Percentiles rank a stretch among this genome's conserved stretches.
phyloP scores from a whole-genome alignment of 2,888 invertebrate species.

The Spodoptera littoralis region DNA sequence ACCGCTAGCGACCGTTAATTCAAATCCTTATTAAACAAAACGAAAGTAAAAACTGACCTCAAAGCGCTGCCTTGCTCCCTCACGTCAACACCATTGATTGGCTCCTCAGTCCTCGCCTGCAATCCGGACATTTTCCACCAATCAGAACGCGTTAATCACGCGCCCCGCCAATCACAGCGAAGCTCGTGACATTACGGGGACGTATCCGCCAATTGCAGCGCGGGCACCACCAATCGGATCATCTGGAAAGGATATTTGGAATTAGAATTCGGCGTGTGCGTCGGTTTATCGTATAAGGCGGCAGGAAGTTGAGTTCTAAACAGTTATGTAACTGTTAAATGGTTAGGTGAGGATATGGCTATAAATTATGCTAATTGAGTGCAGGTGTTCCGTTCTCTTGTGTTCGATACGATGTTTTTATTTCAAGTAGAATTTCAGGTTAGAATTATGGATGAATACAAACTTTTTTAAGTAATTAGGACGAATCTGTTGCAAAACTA shows the following conservation, averaged over 20 bases:
- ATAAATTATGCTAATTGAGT: conserved; percentile 54
- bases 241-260: conserved; percentile 52
- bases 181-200: conserved; percentile 58
- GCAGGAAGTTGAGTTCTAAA: conserved; percentile 55
- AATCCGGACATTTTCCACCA: conserved; percentile 85
- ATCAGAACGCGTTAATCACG: conserved; percentile 63
- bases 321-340: conserved; percentile 70
- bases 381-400: conserved; percentile 45
- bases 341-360: conserved; percentile 55
- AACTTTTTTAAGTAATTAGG: neutral
- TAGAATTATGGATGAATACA: neutral
- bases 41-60: conserved; percentile 71
- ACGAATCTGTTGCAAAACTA: too few species aligned
- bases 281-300: conserved; percentile 53
- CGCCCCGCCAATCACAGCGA: conserved; percentile 71
- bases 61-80: conserved; percentile 85
- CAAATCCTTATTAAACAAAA: conserved; percentile 14
- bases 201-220: conserved; percentile 65
- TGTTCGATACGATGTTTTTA: conserved; percentile 19
- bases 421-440: conserved; percentile 10
- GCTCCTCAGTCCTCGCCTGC: conserved; percentile 80
- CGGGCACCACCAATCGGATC: conserved; percentile 42
- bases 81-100: conserved; percentile 84
- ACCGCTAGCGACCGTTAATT: conserved; percentile 23
- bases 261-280: conserved; percentile 58